Evolutionary conservation across 1,140 invertebrate species (phyloP), one percentile per base, ranked within the genome.

Genomic region (Apis cerana): DNA sequence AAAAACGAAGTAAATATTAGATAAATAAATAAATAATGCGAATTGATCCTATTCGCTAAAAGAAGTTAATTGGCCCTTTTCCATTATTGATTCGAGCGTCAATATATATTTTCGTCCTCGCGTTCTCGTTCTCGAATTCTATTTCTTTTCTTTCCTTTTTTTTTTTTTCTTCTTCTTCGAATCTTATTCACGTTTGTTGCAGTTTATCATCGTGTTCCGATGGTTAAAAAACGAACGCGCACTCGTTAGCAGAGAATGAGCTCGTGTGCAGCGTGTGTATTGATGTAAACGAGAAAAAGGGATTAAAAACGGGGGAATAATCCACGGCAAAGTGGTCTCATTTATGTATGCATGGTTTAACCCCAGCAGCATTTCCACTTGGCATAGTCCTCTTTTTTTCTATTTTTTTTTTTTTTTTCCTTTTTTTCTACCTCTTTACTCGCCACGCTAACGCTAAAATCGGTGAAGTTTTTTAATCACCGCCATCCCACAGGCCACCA

Each of bases 241-340:
- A 12, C 50, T 48, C 19, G 52, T 70, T n/a, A 19, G 48, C 15
- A 12, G 64, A 33, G n/a, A 65, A 64, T n/a, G 27, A n/a, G 62
- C 64, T 27, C 17, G 27, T 17, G 48, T 13, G 58, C 43, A 13
- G 17, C 17, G 76, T 52, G 79, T 81, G 50, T 70, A 82, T 82
- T 64, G 67, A 82, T 65, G 67, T 78, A 80, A 86, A 75, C 23
- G 70, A 59, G 67, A 33, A 69, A 83, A 65, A 56, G 50, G 59
- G 85, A 88, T 89, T 88, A 89, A 85, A 88, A 89, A 76, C 87
- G 33, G 70, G 43, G 61, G 68, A 76, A 71, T 88, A 85, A 87
- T 88, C 79, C 48, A 33, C 52, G 65, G 15, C 10, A 43, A 70
- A 81, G 70, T 48, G 75, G 72, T 27, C 76, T 85, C 82, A 85